Conservation (phyloP, 2,113 vertebrate species). For the Falco punctatus region DNA sequence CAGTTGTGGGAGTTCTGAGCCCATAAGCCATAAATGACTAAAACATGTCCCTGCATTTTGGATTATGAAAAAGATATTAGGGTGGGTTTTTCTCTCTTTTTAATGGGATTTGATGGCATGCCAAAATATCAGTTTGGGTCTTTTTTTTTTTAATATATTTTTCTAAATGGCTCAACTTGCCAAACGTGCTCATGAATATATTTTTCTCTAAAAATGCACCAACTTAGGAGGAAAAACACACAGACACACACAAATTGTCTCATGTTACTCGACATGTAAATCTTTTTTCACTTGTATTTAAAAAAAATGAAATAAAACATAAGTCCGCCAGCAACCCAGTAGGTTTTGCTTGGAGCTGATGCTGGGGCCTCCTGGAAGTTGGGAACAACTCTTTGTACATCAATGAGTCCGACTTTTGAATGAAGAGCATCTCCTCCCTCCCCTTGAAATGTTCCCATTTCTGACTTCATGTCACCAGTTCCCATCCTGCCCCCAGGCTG, state of each 20-base stretch:
- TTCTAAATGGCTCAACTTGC: not conserved
- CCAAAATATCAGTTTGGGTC: constrained; percentile 27
- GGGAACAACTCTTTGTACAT: not conserved
- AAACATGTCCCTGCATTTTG: constrained; percentile 51
- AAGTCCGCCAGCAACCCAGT: not conserved
- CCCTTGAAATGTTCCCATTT: not conserved
- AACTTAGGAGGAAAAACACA: not conserved
- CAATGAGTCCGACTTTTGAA: not conserved
- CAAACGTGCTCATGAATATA: constrained; percentile 18
- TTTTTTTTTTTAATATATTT: not conserved
- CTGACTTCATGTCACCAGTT: not conserved
- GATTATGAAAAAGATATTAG: constrained; percentile 50
- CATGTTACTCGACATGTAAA: not conserved
- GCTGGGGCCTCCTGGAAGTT: not conserved
- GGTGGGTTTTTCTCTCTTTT: constrained; percentile 43
- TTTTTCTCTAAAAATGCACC: not conserved
- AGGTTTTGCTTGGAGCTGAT: not conserved
- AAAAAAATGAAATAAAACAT: not conserved
- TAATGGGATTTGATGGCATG: constrained; percentile 37
- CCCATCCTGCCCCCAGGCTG: not conserved
- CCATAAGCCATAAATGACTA: constrained; percentile 54
- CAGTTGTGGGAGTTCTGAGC: constrained; percentile 30
- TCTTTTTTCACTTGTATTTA: not conserved
- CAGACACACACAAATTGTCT: not conserved
- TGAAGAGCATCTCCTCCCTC: not conserved